phyloP scores from a whole-genome alignment of 2,888 invertebrate genomes.

The Diplolepis rosae region DNA sequence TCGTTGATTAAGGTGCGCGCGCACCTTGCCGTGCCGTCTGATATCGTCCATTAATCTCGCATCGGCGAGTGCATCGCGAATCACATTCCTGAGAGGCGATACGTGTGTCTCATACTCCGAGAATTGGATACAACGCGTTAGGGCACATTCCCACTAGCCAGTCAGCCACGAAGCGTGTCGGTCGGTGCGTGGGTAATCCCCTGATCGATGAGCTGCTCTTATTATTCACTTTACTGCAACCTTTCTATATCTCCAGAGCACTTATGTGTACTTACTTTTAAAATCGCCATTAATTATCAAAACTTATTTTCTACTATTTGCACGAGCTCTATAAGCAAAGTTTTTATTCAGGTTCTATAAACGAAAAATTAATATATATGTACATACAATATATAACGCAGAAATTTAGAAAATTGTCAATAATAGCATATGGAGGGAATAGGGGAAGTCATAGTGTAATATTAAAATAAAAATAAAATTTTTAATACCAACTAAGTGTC shows the following conservation, averaged over 20 bases:
- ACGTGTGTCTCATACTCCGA: conserved; percentile 55
- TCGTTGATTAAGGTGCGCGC: conserved; percentile 56
- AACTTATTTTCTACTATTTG: too few species aligned
- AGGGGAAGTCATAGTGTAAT: too few species aligned
- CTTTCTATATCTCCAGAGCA: conserved; percentile 36
- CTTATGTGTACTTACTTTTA: not conserved
- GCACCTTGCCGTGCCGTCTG: conserved; percentile 47
- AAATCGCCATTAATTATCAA: not conserved
- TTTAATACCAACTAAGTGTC: too few species aligned
- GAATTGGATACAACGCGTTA: conserved; percentile 61
- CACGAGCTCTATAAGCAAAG: too few species aligned
- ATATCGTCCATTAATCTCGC: conserved; percentile 57
- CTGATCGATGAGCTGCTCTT: conserved; percentile 62
- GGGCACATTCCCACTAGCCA: conserved; percentile 62
- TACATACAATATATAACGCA: too few species aligned
- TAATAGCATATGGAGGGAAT: too few species aligned
- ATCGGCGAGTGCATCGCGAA: conserved; percentile 52
- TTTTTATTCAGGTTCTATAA: too few species aligned
- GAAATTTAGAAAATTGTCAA: too few species aligned
- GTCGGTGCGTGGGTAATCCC: conserved; percentile 58
- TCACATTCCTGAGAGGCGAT: conserved; percentile 52
- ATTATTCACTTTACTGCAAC: conserved; percentile 60
- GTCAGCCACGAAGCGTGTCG: conserved; percentile 61
- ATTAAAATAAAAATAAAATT: too few species aligned
- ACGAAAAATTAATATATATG: too few species aligned